phyloP scores from a whole-genome alignment of 2,797 vertebrate genomes.

The Austrolebias charrua region DNA sequence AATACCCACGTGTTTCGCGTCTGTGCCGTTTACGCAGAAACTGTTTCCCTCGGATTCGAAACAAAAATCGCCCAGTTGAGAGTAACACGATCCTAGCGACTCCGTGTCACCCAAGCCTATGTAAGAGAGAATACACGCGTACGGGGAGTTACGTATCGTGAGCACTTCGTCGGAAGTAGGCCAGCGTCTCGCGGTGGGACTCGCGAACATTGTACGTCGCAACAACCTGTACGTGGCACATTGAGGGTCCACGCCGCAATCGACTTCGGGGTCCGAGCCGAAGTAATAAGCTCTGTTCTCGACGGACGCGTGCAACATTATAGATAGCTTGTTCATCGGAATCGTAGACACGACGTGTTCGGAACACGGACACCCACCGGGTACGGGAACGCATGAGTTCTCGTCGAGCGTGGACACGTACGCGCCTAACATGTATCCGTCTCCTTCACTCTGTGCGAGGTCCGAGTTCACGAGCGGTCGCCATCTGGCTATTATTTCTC shows the following conservation, averaged over 20 bases:
- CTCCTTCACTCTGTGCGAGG: too few species aligned
- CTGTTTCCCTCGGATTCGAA: not conserved
- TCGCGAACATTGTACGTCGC: not conserved
- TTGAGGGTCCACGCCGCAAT: slow-evolving; percentile 10
- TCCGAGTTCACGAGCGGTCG: too few species aligned
- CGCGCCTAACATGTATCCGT: not conserved
- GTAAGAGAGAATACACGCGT: slow-evolving; percentile 15
- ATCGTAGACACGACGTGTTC: not conserved
- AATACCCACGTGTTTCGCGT: fast-evolving
- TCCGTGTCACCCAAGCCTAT: not conserved
- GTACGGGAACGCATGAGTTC: not conserved
- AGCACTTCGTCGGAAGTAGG: not conserved
- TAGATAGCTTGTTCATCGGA: slow-evolving; percentile 5
- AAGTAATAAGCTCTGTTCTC: slow-evolving; percentile 18
- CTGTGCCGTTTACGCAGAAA: slow-evolving; percentile 1
- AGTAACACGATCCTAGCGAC: not conserved
- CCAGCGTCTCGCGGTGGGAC: fast-evolving
- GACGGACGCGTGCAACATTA: not conserved
- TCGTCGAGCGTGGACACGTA: not conserved
- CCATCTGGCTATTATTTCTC: too few species aligned
- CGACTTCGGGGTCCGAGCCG: not conserved
- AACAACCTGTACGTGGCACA: slow-evolving; percentile 2
- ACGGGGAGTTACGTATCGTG: slow-evolving; percentile 8
- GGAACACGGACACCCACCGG: not conserved
- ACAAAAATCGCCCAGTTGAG: slow-evolving; percentile 7